These are phyloP conservation scores for Musca vetustissima DNA, from an alignment of 1,140 invertebrate genomes.

Conservation along the genomic window DNA sequence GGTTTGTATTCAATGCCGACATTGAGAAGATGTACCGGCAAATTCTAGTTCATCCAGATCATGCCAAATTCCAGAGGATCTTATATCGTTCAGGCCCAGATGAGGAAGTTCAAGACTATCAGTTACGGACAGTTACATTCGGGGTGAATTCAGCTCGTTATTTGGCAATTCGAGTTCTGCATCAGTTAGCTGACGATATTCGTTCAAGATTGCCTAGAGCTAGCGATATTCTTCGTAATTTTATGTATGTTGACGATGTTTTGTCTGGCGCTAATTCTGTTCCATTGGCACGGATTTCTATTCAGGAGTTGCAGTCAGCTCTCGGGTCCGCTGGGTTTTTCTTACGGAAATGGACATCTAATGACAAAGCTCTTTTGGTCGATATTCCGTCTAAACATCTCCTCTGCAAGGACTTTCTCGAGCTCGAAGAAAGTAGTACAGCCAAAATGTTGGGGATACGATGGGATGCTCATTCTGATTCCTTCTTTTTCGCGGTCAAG, in stretches of 20 bases:
- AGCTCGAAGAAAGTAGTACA: neutral
- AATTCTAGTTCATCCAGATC: neutral
- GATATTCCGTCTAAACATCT: no score
- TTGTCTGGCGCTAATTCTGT: neutral
- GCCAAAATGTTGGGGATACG: no score
- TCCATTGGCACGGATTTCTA: neutral
- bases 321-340: neutral
- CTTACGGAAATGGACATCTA: no score
- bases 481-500: no score
- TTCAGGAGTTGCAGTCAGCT: neutral
- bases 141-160: neutral
- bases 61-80: neutral
- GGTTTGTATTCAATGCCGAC: neutral
- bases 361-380: no score
- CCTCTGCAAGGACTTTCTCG: neutral
- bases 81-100: neutral
- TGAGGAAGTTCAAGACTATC: neutral
- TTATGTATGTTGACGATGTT: conserved; percentile 23
- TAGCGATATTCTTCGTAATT: neutral
- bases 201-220: neutral
- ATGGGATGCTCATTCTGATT: no score
- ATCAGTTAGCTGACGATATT: neutral
- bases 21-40: conserved; percentile 2
- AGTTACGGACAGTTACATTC: neutral
- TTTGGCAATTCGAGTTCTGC: neutral